Evolutionary conservation across 2,888 invertebrate species (phyloP), one percentile per base, ranked within the genome.

Genomic region (Omphaloscelis lunosa): DNA sequence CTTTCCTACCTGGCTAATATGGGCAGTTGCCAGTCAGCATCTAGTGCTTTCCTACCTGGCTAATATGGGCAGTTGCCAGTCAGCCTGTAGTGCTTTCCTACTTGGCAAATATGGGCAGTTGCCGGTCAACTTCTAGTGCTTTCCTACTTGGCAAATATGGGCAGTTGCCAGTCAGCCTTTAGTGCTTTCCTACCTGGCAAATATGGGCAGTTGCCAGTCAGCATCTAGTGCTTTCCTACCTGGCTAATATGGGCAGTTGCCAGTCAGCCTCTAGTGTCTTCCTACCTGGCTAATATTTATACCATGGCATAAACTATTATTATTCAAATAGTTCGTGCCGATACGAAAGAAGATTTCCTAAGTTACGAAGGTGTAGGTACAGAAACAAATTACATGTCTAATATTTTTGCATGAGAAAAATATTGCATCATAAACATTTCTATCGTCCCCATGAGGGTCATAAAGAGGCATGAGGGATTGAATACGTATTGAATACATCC

Each of bases 381-480:
- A 48, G 7, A 29, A 59, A 48, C 15, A 23, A 56, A 56, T 56
- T 73, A n/a, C 41, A 12, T 45, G 15, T 56, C 15, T 20, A 41
- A 75, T 62, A 68, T 45, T 76, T 69, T 56, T 27, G n/a, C n/a
- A 45, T n/a, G n/a, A 15, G 15, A 34, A 41, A 62, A 63, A 61
- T 61, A 75, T 59, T 66, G 39, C 29, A 34, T 29, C n/a, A 41
- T 65, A 67, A 68, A 80, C 17, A 81, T 79, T 78, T 58, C 51
- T n/a, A 4, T 72, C 39, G 5, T 34, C 48, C 68, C 62, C 59
- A 68, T 34, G 58, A 27, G 39, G 23, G 48, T 65, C 53, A n/a
- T 61, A 67, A 62, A 80, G 29, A 34, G 20, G n/a, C 27, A 34
- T 41, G 20, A 67, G 23, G 41, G 6, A 68, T 62, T 51, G 17